These are phyloP conservation scores for Ramazzottius varieornatus DNA, from an alignment of 2,888 invertebrate species.

Conservation along the genomic window DNA sequence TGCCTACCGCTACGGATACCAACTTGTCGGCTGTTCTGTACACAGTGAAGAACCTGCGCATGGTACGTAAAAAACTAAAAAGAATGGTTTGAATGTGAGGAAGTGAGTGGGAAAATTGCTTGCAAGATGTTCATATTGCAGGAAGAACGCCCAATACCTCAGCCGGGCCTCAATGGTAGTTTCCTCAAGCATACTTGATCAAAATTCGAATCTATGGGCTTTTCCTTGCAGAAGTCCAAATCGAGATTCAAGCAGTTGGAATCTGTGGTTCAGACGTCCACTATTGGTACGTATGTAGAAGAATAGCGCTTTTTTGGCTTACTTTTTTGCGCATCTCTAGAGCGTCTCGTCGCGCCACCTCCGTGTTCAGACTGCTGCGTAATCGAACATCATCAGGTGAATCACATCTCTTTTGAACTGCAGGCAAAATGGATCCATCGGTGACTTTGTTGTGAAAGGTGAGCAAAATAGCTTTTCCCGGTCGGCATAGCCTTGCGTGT, in stretches of 20 bases:
- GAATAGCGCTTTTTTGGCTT: neutral
- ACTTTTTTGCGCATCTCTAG: neutral
- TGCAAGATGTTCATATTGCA: constrained; percentile 31
- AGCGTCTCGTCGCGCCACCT: neutral
- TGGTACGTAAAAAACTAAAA: no score
- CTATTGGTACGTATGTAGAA: constrained; percentile 38
- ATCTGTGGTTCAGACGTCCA: constrained; percentile 86
- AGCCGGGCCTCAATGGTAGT: constrained; percentile 44
- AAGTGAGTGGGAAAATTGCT: no score
- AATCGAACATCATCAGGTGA: neutral
- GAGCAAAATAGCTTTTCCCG: neutral
- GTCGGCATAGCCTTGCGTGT: no score
- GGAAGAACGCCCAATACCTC: constrained; percentile 57
- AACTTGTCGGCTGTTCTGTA: neutral
- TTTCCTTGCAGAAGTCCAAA: constrained; percentile 48
- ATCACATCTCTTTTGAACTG: neutral
- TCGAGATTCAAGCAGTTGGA: constrained; percentile 72
- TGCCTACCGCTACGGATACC: neutral
- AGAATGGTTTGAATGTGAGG: no score
- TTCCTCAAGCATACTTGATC: neutral
- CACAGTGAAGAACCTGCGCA: neutral
- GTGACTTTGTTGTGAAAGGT: constrained; percentile 1
- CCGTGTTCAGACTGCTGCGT: neutral
- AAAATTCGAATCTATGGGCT: no score
- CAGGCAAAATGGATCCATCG: constrained; percentile 3